Conservation (phyloP, 2,113 vertebrate genomes). For the Gopherus evgoodei region DNA sequence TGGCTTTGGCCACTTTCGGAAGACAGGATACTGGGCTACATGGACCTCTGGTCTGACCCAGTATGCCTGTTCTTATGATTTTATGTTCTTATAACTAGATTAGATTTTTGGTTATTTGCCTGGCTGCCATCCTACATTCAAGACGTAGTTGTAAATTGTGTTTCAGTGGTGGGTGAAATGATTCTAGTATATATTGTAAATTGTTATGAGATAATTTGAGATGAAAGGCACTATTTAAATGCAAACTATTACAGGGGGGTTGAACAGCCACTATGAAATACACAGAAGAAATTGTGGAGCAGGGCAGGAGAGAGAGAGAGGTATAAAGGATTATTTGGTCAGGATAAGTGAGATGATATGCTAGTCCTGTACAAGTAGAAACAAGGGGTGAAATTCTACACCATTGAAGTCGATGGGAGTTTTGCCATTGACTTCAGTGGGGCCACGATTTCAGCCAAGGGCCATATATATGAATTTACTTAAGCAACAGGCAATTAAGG, state of each 20-base stretch:
- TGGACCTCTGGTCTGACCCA: too few relatives aligned
- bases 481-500: background rate
- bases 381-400: background rate
- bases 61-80: too few relatives aligned
- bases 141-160: background rate
- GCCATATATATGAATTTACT: too few relatives aligned
- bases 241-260: background rate
- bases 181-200: background rate
- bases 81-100: background rate
- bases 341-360: fast-evolving
- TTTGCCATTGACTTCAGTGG: background rate
- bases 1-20: too few relatives aligned
- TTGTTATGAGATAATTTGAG: background rate
- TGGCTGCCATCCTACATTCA: background rate
- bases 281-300: background rate
- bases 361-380: background rate
- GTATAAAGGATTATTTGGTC: background rate
- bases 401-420: fast-evolving
- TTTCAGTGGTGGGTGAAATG: background rate
- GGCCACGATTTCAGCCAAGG: background rate
- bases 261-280: background rate
- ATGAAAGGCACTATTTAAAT: background rate
- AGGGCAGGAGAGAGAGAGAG: background rate
- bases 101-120: background rate
- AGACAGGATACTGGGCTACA: too few relatives aligned